These are phyloP conservation scores for Germaria angustata DNA, from an alignment of 2,888 invertebrate genomes.

Conservation along the genomic window DNA sequence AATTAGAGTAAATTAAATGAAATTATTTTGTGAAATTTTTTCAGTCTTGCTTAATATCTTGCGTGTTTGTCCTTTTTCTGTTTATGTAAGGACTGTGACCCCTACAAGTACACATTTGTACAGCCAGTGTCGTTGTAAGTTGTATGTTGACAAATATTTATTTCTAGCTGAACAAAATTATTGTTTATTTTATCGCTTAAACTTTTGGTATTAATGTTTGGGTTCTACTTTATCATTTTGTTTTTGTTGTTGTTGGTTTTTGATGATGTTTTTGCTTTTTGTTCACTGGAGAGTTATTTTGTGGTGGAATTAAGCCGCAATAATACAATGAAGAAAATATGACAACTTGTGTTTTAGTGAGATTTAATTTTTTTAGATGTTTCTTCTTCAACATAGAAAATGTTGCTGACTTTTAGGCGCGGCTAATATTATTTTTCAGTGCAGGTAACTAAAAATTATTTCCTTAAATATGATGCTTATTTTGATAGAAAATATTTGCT, in stretches of 20 bases:
- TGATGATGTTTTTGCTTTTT: neutral
- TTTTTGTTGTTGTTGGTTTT: neutral
- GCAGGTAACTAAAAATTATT: too few relatives aligned
- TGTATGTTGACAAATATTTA: slow-evolving; percentile 59
- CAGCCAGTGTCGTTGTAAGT: slow-evolving; percentile 41
- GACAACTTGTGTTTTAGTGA: too few relatives aligned
- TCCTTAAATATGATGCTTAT: too few relatives aligned
- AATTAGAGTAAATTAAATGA: slow-evolving; percentile 58
- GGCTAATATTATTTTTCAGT: too few relatives aligned
- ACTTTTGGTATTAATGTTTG: slow-evolving; percentile 48
- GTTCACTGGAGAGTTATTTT: neutral
- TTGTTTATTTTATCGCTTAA: slow-evolving; percentile 56
- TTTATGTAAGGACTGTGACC: slow-evolving; percentile 19
- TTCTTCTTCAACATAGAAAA: neutral
- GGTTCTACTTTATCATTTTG: slow-evolving; percentile 12
- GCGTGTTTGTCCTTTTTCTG: neutral
- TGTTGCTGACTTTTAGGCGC: neutral
- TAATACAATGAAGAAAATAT: neutral
- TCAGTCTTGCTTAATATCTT: neutral
- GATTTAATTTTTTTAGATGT: neutral
- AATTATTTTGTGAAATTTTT: neutral
- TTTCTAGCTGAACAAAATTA: slow-evolving; percentile 42
- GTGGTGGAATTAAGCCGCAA: neutral
- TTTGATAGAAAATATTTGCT: too few relatives aligned
- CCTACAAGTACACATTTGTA: neutral